These are phyloP conservation scores for Ascidia mentula DNA, from an alignment of 23 tunicate genomes.

Conservation along the genomic window DNA sequence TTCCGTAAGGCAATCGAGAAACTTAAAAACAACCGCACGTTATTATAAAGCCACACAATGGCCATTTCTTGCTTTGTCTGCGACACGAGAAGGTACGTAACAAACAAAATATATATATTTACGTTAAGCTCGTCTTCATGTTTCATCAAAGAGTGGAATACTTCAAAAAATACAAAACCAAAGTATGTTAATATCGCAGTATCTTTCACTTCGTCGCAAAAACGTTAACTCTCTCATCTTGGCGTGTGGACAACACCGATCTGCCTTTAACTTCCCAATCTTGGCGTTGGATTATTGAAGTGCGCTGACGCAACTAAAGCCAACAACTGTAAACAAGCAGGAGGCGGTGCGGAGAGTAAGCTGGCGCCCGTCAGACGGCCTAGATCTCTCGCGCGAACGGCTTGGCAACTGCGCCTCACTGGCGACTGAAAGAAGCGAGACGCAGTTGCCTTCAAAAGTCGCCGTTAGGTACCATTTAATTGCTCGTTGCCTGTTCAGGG, in stretches of 20 bases:
- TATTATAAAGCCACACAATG: neutral
- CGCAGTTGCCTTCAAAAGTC: too few relatives aligned
- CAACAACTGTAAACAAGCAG: neutral
- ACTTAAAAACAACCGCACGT: neutral
- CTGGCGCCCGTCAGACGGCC: slow-evolving; percentile 16
- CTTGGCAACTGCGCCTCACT: neutral
- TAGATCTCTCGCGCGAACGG: neutral
- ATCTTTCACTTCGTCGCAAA: neutral
- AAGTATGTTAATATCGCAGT: too few relatives aligned
- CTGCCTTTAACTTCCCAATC: neutral
- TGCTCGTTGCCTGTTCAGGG: neutral
- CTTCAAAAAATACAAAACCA: too few relatives aligned
- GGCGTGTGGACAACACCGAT: neutral
- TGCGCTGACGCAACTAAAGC: neutral
- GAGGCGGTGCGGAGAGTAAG: neutral
- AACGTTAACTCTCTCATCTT: neutral
- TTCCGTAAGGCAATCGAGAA: neutral
- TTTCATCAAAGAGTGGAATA: too few relatives aligned
- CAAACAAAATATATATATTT: too few relatives aligned
- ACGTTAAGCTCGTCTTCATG: neutral
- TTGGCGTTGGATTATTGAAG: slow-evolving; percentile 4
- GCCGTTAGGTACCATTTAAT: too few relatives aligned
- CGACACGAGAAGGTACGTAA: too few relatives aligned
- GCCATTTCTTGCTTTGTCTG: neutral
- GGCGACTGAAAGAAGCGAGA: too few relatives aligned